These are phyloP conservation scores for Schrankia costaestrigalis DNA, from an alignment of 2,888 invertebrate genomes.

Conservation along the genomic window DNA sequence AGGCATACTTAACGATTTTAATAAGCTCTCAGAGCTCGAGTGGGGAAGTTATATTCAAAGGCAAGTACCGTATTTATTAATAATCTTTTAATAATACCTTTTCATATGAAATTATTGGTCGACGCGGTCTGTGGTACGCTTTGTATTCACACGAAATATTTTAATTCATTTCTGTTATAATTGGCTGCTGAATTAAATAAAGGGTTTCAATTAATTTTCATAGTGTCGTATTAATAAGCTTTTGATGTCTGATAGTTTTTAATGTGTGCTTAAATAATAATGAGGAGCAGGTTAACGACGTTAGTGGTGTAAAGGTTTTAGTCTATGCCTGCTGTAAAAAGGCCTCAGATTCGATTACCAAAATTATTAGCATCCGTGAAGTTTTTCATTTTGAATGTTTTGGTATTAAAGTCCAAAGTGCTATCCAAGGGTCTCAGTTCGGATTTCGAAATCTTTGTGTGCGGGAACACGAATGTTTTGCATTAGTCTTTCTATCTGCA, in stretches of 20 bases:
- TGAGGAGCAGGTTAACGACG: too few relatives aligned
- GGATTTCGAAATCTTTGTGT: too few relatives aligned
- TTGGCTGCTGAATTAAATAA: conserved; percentile 9
- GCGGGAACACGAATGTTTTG: too few relatives aligned
- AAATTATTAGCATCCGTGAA: too few relatives aligned
- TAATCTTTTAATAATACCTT: conserved; percentile 24
- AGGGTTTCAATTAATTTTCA: conserved; percentile 15
- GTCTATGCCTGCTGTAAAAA: too few relatives aligned
- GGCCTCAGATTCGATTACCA: too few relatives aligned
- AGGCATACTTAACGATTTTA: conserved; percentile 13
- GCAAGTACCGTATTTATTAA: conserved; percentile 19
- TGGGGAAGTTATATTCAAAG: conserved; percentile 14
- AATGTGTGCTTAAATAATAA: neutral
- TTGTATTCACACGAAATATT: conserved; percentile 15
- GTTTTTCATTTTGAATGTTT: too few relatives aligned
- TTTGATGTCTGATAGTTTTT: neutral
- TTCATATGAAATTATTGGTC: conserved; percentile 17
- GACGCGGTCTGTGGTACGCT: conserved; percentile 19
- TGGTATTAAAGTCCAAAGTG: too few relatives aligned
- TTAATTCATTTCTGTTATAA: conserved; percentile 17
- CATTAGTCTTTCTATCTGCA: too few relatives aligned
- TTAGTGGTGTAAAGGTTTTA: too few relatives aligned
- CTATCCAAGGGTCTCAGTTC: too few relatives aligned
- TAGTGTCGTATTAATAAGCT: conserved; percentile 4
- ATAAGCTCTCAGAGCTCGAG: conserved; percentile 14